Base-by-base conservation (phyloP, 2,797 vertebrate species). In the Gambusia yucatana region DNA sequence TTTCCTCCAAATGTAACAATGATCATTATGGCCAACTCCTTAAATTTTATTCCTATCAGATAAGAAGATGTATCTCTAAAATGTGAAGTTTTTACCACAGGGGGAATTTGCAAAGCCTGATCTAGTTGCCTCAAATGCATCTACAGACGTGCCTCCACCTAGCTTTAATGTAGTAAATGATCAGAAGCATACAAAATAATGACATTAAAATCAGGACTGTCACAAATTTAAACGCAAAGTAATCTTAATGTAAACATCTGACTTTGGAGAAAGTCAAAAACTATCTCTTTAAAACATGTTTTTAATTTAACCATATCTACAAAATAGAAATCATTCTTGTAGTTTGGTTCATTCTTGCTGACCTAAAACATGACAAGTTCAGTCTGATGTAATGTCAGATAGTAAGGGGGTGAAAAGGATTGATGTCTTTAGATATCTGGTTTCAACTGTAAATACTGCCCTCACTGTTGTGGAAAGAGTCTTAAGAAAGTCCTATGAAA, bases 211-310 rank as follows among this genome's bases (percentile, higher is more conserved):
- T 25, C 22, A 14, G 10, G 22, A 25, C 22, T n/a, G 1, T n/a
- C 11, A 25, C 41, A n/a, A 44, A 44, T n/a, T 6, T 43, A 44
- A 70, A 44, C 3, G 41, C 25, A 16, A 14, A n/a, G 10, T 44
- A 25, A 70, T 70, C 25, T 70, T n/a, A 67, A 11, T 69, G 63
- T 67, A 67, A 67, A 67, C 63, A 41, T 22, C 7, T 67, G 7
- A 67, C 22, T 69, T 41, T 67, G 17, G 22, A 67, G 20, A 67
- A 67, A 67, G 63, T 41, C 10, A 67, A 67, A 67, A 67, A 67
- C 9, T 3, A 41, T 9, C 36, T 43, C n/a, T n/a, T 2, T 69
- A 44, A 43, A 6, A 4, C 4, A 69, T 43, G 67, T 43, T 25
- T 28, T 44, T 16, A 16, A 16, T n/a, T 13, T 41, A 67, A 25